phyloP scores from a whole-genome alignment of 2,797 vertebrate genomes.

The Anguilla obscura region DNA sequence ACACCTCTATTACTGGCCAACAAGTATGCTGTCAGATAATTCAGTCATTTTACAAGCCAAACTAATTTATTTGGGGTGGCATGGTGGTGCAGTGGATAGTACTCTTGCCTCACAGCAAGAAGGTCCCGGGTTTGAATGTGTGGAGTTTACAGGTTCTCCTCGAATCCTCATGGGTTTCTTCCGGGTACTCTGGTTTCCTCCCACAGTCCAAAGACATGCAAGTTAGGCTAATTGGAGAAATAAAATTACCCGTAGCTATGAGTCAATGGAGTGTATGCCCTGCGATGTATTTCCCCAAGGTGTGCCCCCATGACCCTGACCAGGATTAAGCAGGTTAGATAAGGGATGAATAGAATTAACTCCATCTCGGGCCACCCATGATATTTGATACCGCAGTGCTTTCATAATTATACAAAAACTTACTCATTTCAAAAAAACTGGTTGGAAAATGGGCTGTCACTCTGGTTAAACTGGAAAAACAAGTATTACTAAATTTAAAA shows the following conservation, averaged over 20 bases:
- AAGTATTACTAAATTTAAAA: background rate
- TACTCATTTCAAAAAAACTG: background rate
- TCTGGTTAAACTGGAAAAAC: background rate
- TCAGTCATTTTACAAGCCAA: background rate
- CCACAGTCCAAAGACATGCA: too few relatives aligned
- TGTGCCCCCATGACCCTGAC: too few relatives aligned
- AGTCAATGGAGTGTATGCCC: too few relatives aligned
- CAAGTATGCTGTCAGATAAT: background rate
- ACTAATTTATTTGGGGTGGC: background rate
- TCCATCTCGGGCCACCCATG: background rate
- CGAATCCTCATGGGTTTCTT: too few relatives aligned
- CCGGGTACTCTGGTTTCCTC: too few relatives aligned
- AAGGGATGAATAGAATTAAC: background rate
- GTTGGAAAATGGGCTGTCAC: background rate
- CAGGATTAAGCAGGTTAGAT: background rate
- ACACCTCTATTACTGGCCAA: background rate
- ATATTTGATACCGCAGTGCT: conserved; percentile 5
- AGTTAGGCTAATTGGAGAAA: too few relatives aligned
- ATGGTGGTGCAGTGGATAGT: too few relatives aligned
- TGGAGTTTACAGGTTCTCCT: too few relatives aligned
- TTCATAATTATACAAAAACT: background rate
- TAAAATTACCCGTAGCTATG: too few relatives aligned
- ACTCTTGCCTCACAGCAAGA: too few relatives aligned
- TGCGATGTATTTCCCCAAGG: too few relatives aligned
- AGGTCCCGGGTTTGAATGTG: too few relatives aligned